Evolutionary conservation across 2,797 vertebrate genomes (phyloP).

Genomic region (Pygocentrus nattereri): DNA sequence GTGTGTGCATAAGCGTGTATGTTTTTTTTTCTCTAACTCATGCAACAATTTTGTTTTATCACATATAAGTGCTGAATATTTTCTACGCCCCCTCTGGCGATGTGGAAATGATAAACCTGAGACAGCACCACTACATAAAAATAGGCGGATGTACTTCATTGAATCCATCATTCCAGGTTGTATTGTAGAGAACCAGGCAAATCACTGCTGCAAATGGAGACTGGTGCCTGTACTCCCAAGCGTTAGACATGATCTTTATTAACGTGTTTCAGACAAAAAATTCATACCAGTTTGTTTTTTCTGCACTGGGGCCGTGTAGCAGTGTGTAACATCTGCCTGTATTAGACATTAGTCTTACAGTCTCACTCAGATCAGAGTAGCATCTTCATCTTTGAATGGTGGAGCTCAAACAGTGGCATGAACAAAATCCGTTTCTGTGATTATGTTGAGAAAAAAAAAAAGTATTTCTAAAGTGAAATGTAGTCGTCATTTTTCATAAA

Average conservation of each 20-base stretch:
- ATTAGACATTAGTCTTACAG: not conserved
- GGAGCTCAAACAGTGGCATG: conserved; percentile 9
- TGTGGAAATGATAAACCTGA: not conserved
- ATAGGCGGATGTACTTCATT: not conserved
- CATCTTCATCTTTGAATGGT: conserved; percentile 23
- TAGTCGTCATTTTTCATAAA: conserved; percentile 16
- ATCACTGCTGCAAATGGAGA: not conserved
- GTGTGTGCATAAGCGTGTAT: conserved; percentile 30
- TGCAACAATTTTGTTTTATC: conserved; percentile 9
- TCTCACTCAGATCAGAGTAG: not conserved
- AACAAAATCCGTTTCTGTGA: conserved; percentile 30
- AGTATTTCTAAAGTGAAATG: not conserved
- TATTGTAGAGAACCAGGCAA: not conserved
- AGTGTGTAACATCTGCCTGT: not conserved
- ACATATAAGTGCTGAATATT: conserved; percentile 5
- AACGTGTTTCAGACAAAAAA: not conserved
- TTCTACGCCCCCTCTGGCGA: not conserved
- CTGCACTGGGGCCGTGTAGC: not conserved
- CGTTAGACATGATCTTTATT: not conserved
- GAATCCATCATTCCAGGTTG: not conserved
- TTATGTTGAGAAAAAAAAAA: conserved; percentile 5
- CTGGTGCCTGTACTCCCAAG: not conserved
- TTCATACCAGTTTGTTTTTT: not conserved
- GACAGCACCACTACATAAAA: not conserved
- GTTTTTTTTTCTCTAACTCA: conserved; percentile 29